phyloP scores from a whole-genome alignment of 92 coral and sea anemone genomes.

The Zoanthus gigantus region DNA sequence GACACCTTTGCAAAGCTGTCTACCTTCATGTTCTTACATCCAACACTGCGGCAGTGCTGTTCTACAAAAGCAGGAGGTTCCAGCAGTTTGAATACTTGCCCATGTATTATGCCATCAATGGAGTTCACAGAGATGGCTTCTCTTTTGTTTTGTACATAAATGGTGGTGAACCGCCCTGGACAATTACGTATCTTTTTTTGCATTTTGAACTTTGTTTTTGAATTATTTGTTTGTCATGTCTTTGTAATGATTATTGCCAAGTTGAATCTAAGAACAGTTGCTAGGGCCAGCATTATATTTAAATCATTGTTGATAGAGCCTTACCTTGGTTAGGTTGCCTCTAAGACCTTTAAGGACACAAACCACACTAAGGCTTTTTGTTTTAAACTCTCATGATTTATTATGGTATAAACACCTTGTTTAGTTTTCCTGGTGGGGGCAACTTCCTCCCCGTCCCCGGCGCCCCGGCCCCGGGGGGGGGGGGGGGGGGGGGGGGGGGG shows the following conservation, averaged over 20 bases:
- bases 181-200: conserved; percentile 91
- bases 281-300: no score
- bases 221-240: neutral
- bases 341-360: no score
- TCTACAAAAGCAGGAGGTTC: conserved; percentile 88
- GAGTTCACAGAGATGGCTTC: conserved; percentile 89
- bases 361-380: no score
- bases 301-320: no score
- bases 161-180: conserved; percentile 99
- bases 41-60: conserved; percentile 90
- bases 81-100: conserved; percentile 87
- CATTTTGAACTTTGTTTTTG: neutral
- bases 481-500: no score
- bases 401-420: no score
- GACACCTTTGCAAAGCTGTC: conserved; percentile 88
- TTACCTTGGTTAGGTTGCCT: no score
- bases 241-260: neutral
- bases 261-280: no score
- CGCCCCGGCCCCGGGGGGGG: no score
- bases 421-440: no score
- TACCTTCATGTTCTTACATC: conserved; percentile 96
- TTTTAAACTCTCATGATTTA: no score
- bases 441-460: no score
- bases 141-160: conserved; percentile 92
- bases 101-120: conserved; percentile 94